Conservation (phyloP, 1,140 invertebrate species). For the Frieseomelitta varia region DNA sequence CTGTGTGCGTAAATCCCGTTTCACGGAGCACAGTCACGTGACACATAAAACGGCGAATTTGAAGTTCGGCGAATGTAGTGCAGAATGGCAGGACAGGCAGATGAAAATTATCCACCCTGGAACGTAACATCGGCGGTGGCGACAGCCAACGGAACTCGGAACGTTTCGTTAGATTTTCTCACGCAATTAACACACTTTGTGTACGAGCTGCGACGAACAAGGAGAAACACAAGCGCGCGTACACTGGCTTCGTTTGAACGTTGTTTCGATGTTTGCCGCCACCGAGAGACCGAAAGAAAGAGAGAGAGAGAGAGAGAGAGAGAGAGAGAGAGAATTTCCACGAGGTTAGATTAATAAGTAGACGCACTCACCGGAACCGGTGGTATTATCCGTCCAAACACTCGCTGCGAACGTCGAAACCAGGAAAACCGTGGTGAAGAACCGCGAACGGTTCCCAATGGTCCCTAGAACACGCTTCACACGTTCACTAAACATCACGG, state of each 20-base stretch:
- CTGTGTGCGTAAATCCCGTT: neutral
- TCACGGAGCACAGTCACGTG: neutral
- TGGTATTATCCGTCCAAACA: conserved; percentile 71
- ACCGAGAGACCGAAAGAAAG: neutral
- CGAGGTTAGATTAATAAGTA: neutral
- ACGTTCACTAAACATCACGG: conserved; percentile 76
- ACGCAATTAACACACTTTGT: neutral
- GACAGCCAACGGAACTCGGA: neutral
- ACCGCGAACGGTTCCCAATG: conserved; percentile 51
- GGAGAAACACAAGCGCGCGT: neutral
- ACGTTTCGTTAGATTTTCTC: neutral
- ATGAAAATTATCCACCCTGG: neutral
- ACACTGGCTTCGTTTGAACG: neutral
- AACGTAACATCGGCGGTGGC: neutral
- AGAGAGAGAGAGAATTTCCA: neutral
- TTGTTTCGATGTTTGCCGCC: neutral
- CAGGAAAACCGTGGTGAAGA: conserved; percentile 55
- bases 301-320: too few species aligned
- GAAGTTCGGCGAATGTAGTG: neutral
- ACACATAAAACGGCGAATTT: neutral
- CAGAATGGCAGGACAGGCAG: too few species aligned
- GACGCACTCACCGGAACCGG: conserved; percentile 77
- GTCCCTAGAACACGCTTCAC: conserved; percentile 61
- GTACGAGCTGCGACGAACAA: neutral
- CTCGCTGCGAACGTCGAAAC: conserved; percentile 58